phyloP scores from a whole-genome alignment of 2,113 vertebrate species.

The Cinclus mexicanus region DNA sequence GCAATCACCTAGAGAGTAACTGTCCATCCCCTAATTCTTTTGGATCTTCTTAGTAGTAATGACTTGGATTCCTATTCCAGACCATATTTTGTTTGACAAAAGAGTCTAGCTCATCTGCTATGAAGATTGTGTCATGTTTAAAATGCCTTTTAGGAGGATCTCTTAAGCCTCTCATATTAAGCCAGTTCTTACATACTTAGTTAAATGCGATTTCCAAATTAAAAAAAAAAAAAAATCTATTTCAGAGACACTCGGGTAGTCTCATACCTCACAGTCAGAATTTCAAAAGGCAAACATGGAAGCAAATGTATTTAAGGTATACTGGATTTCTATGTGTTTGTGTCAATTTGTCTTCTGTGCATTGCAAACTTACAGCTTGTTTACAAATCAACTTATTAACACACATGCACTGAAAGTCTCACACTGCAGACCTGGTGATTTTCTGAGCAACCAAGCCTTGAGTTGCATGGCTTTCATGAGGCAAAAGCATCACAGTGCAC shows the following conservation, averaged over 20 bases:
- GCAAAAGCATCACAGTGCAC: background rate
- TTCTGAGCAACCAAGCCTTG: background rate
- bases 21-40: background rate
- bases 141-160: background rate
- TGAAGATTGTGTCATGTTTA: background rate
- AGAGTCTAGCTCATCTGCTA: background rate
- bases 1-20: background rate
- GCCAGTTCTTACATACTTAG: background rate
- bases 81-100: background rate
- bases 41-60: background rate
- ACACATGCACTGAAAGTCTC: background rate
- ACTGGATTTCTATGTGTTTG: background rate
- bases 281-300: background rate
- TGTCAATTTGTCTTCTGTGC: background rate
- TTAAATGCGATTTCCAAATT: background rate
- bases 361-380: background rate
- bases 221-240: background rate
- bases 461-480: background rate
- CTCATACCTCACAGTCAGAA: background rate
- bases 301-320: background rate
- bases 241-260: background rate
- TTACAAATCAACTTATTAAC: background rate
- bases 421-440: background rate
- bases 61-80: background rate
- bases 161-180: slow-evolving; percentile 7